These are phyloP conservation scores for Atlantisia rogersi DNA, from an alignment of 2,113 vertebrate species.

Conservation along the genomic window DNA sequence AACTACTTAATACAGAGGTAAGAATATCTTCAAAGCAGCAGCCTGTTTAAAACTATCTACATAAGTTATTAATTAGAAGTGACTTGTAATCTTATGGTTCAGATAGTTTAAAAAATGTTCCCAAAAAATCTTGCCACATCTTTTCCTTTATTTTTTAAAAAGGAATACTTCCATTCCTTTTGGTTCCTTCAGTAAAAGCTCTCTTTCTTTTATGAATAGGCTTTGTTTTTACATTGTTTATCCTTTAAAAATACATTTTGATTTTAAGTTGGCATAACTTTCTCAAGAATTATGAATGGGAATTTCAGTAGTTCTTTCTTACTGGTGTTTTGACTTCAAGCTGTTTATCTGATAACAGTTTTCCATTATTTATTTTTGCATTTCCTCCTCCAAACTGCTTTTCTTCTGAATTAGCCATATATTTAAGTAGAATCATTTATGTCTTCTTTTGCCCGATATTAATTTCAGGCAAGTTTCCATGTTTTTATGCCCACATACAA, in stretches of 20 bases:
- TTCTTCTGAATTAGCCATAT: background rate
- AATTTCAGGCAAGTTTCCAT: background rate
- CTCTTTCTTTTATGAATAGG: background rate
- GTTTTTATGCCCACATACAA: background rate
- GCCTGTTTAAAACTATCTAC: background rate
- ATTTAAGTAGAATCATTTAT: background rate
- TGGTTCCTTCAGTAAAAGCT: background rate
- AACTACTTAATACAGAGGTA: background rate
- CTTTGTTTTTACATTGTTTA: background rate
- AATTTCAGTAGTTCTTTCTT: background rate
- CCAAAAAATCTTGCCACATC: background rate
- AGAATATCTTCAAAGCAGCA: conserved; percentile 3
- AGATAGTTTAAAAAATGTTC: background rate
- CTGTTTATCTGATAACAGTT: background rate
- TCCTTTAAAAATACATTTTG: background rate
- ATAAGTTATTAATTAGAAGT: background rate
- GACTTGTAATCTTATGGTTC: background rate
- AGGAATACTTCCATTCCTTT: background rate
- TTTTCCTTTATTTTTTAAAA: background rate
- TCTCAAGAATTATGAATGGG: background rate
- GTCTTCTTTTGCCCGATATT: background rate
- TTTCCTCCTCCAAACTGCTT: background rate
- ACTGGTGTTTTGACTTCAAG: background rate
- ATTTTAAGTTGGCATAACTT: background rate
- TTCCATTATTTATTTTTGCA: background rate